Conservation (phyloP, 2,797 vertebrate species). For the Xenops minutus region DNA sequence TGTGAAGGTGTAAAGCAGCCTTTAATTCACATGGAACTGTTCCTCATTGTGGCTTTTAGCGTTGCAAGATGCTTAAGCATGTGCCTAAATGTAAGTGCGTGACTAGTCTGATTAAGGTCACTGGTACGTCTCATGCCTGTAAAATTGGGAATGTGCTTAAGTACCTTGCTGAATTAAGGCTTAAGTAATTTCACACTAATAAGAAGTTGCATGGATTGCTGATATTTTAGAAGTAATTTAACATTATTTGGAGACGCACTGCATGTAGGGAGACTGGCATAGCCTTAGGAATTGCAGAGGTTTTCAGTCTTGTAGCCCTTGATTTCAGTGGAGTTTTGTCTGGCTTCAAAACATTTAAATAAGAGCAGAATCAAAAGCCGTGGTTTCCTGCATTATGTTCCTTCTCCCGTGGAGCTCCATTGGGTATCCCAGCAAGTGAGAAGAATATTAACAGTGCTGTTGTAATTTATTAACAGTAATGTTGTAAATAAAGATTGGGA, state of each 20-base stretch:
- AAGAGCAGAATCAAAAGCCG: not conserved
- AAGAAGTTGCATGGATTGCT: not conserved
- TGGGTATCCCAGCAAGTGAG: conserved; percentile 40
- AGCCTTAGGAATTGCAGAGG: not conserved
- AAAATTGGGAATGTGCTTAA: conserved; percentile 27
- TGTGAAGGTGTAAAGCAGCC: not conserved
- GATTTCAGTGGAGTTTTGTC: conserved; percentile 12
- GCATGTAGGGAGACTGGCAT: not conserved
- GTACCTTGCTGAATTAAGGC: conserved; percentile 39
- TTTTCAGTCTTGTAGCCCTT: not conserved
- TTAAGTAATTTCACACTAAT: conserved; percentile 40
- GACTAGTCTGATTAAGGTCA: not conserved
- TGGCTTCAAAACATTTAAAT: not conserved
- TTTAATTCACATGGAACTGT: not conserved
- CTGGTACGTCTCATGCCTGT: not conserved
- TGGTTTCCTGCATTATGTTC: not conserved
- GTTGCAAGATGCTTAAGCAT: not conserved
- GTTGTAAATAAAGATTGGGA: not conserved
- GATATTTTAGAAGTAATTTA: conserved; percentile 25
- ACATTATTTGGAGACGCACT: not conserved
- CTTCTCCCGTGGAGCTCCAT: not conserved
- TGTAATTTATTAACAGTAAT: not conserved
- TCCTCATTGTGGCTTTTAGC: not conserved
- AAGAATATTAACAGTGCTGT: not conserved
- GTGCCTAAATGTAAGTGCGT: not conserved